phyloP scores from a whole-genome alignment of 2,113 vertebrate genomes.

The Ahaetulla prasina region DNA sequence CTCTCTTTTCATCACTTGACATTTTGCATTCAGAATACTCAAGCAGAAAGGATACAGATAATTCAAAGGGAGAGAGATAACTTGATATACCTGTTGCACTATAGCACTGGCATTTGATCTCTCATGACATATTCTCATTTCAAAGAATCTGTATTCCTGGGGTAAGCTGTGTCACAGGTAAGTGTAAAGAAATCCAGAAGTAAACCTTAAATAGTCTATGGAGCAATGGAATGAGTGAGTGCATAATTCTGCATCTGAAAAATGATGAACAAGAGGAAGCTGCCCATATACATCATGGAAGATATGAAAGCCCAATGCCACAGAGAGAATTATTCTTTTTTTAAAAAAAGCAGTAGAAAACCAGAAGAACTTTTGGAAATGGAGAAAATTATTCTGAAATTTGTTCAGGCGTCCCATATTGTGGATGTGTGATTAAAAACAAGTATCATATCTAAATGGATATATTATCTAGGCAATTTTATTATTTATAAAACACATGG shows the following conservation, averaged over 20 bases:
- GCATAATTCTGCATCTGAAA: slow-evolving; percentile 17
- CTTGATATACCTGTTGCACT: neutral
- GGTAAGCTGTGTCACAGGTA: neutral
- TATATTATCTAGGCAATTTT: neutral
- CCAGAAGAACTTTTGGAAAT: slow-evolving; percentile 33
- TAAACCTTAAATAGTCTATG: neutral
- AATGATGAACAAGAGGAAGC: slow-evolving; percentile 35
- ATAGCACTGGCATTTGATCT: neutral
- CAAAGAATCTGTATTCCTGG: neutral
- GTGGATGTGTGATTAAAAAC: neutral
- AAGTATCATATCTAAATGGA: neutral
- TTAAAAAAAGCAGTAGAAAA: slow-evolving; percentile 16
- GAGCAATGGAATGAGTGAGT: slow-evolving; percentile 12
- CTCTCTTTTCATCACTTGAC: neutral
- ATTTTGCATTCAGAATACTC: neutral
- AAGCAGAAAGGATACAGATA: slow-evolving; percentile 12
- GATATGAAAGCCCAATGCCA: slow-evolving; percentile 33
- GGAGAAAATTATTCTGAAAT: slow-evolving; percentile 24
- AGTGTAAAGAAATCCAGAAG: neutral
- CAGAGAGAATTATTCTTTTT: slow-evolving; percentile 41
- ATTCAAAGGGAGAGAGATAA: neutral
- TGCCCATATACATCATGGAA: neutral
- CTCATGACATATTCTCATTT: neutral
- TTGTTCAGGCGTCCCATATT: slow-evolving; percentile 5
- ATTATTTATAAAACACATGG: neutral